These are phyloP conservation scores for Aphodius sticticus DNA, from an alignment of 2,888 invertebrate genomes.

Conservation along the genomic window DNA sequence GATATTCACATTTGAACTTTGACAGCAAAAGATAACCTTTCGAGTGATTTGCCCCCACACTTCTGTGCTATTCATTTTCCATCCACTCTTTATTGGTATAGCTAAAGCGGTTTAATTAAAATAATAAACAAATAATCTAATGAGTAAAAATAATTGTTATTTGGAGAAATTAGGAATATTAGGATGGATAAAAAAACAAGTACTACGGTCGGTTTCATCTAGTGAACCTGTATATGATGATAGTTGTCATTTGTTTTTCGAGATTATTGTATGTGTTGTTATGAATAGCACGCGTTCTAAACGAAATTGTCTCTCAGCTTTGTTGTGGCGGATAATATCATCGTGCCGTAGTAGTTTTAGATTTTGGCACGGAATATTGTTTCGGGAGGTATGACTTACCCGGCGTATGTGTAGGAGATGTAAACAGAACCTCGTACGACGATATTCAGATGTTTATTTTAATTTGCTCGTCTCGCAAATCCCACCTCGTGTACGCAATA, in stretches of 20 bases:
- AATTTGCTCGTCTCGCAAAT: not conserved
- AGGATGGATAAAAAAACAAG: too few relatives aligned
- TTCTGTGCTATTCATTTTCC: not conserved
- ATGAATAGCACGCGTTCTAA: not conserved
- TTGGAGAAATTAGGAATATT: too few relatives aligned
- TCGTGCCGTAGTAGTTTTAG: not conserved
- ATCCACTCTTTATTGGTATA: not conserved
- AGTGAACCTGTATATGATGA: not conserved
- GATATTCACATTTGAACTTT: not conserved
- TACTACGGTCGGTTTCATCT: too few relatives aligned
- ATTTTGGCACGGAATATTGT: not conserved
- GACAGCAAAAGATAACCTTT: not conserved
- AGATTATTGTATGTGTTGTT: not conserved
- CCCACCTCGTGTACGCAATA: too few relatives aligned
- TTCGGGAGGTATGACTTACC: not conserved
- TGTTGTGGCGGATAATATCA: not conserved
- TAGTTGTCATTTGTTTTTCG: not conserved
- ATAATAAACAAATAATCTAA: not conserved
- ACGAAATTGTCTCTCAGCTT: not conserved
- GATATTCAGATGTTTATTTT: not conserved
- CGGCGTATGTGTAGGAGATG: not conserved
- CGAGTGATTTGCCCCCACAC: not conserved
- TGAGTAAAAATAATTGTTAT: too few relatives aligned
- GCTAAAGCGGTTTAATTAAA: not conserved
- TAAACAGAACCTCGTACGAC: not conserved